These are phyloP conservation scores for Lanius collurio DNA, from an alignment of 2,113 vertebrate species.

Conservation along the genomic window DNA sequence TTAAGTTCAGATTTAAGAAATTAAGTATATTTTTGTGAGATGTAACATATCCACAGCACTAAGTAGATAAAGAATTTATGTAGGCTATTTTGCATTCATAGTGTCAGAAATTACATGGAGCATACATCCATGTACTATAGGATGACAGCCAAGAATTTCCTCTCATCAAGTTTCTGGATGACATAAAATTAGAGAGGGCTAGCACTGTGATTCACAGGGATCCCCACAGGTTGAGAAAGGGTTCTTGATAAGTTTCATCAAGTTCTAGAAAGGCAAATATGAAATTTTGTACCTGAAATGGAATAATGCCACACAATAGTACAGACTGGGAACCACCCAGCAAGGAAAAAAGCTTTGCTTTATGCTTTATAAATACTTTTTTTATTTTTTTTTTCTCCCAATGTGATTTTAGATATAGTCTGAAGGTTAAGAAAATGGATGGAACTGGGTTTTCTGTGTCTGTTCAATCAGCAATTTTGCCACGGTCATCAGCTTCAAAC, in stretches of 20 bases:
- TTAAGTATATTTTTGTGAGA: background rate
- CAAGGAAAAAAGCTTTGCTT: background rate
- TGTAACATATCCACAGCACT: background rate
- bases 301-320: background rate
- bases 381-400: accelerated
- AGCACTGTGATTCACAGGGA: background rate
- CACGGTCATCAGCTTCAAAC: background rate
- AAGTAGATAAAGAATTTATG: background rate
- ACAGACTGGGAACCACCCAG: accelerated
- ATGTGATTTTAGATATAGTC: background rate
- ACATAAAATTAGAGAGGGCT: background rate
- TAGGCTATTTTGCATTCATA: background rate
- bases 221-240: background rate
- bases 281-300: background rate
- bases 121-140: accelerated
- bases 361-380: background rate
- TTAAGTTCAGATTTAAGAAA: background rate
- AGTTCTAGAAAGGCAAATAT: background rate
- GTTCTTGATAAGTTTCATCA: background rate
- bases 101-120: background rate
- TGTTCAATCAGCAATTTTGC: background rate
- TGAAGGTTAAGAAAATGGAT: accelerated
- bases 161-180: background rate
- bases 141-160: background rate
- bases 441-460: background rate